A percentile compares a stretch with the other conserved stretches of the same genome.
phyloP scores from a whole-genome alignment of 1,140 invertebrate genomes.

The Ceratosolen fusciceps region DNA sequence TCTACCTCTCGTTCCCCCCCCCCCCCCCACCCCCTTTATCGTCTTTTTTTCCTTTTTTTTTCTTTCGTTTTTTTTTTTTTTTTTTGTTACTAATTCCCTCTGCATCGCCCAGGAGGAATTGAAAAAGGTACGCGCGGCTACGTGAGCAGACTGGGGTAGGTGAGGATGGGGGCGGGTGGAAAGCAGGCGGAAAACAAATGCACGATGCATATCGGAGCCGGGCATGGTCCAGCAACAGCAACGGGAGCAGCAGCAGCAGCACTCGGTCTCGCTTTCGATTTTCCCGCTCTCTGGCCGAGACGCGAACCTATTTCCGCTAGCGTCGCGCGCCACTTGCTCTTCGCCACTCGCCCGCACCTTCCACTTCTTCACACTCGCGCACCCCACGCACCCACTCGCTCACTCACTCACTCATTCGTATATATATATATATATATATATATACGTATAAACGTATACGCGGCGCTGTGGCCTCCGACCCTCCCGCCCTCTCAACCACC shows the following conservation, averaged over 20 bases:
- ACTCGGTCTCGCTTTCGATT: slow-evolving; percentile 40
- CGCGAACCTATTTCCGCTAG: slow-evolving; percentile 45
- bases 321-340: slow-evolving; percentile 18
- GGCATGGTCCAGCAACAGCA: too few relatives aligned
- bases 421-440: too few relatives aligned
- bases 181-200: slow-evolving; percentile 31
- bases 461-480: too few relatives aligned
- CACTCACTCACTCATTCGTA: too few relatives aligned
- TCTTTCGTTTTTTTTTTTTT: background rate
- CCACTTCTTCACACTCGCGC: slow-evolving; percentile 38
- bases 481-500: too few relatives aligned
- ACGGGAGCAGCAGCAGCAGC: too few relatives aligned
- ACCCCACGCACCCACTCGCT: slow-evolving; percentile 6
- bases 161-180: background rate
- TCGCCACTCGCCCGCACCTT: slow-evolving; percentile 17
- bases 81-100: background rate
- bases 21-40: too few relatives aligned
- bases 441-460: too few relatives aligned
- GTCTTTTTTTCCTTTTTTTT: too few relatives aligned
- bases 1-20: too few relatives aligned
- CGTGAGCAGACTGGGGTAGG: background rate
- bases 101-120: slow-evolving; percentile 1
- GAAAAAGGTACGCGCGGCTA: background rate
- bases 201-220: slow-evolving; percentile 44
- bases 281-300: slow-evolving; percentile 44